Conservation (phyloP, 35 echinoderm and acorn worm species). For the Acanthaster planci region DNA sequence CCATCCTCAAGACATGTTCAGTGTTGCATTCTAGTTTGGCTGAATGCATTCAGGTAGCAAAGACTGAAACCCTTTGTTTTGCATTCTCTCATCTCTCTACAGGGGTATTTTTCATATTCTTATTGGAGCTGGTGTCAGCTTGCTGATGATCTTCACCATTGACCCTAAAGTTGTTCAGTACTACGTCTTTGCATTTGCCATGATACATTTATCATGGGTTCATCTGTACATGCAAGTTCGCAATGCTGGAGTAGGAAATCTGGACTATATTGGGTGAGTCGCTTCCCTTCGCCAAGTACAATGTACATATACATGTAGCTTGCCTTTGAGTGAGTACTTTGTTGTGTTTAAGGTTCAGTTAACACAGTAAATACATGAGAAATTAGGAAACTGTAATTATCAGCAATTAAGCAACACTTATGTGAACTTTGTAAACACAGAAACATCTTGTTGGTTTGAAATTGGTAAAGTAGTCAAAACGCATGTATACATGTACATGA, state of each 20-base stretch:
- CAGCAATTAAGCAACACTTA: no score
- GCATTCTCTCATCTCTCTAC: background rate
- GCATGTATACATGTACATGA: no score
- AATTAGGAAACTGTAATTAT: no score
- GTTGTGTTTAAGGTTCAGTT: background rate
- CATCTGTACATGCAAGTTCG: constrained; percentile 70
- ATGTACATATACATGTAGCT: background rate
- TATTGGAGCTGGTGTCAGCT: constrained; percentile 55
- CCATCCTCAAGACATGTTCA: no score
- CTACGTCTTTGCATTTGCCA: constrained; percentile 68
- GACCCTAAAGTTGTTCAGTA: constrained; percentile 53
- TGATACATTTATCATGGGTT: constrained; percentile 67
- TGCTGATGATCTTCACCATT: constrained; percentile 71
- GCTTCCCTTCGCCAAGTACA: background rate
- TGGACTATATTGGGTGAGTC: constrained; percentile 91
- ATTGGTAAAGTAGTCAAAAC: no score
- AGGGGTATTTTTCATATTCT: constrained; percentile 78
- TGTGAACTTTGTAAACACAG: no score
- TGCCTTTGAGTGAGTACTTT: background rate
- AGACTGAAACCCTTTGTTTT: constrained; percentile 7
- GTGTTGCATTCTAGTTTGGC: no score
- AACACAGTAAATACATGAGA: background rate
- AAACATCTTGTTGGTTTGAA: no score
- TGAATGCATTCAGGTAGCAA: no score
- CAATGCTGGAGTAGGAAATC: constrained; percentile 65